phyloP scores from a whole-genome alignment of 2,113 vertebrate genomes.

The Callocephalon fimbriatum region DNA sequence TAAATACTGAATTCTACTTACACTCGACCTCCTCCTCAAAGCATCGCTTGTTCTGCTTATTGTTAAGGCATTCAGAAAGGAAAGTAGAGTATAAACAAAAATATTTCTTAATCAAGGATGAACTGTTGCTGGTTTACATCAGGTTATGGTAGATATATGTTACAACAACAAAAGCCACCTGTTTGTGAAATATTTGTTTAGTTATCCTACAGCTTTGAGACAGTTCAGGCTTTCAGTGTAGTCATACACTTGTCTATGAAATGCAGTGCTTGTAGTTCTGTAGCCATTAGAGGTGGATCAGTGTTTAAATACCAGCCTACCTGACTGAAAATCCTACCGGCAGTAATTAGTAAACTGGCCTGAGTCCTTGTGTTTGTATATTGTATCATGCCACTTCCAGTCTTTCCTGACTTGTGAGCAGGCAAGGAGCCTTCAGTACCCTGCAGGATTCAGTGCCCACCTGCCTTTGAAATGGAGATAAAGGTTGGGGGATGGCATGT shows the following conservation, averaged over 20 bases:
- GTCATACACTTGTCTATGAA: not conserved
- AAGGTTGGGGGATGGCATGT: not conserved
- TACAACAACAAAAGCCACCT: not conserved
- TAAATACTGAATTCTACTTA: not conserved
- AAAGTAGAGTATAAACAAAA: not conserved
- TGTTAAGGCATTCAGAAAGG: not conserved
- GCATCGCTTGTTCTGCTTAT: not conserved
- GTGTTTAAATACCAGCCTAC: not conserved
- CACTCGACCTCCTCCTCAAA: not conserved
- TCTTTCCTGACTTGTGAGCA: not conserved
- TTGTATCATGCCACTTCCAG: not conserved
- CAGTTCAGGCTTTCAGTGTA: not conserved
- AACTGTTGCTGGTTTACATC: not conserved
- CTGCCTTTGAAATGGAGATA: not conserved
- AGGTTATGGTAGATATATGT: not conserved
- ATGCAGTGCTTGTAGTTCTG: not conserved
- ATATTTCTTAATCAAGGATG: not conserved
- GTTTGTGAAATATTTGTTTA: not conserved
- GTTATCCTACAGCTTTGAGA: not conserved
- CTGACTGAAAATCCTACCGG: not conserved
- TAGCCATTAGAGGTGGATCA: not conserved
- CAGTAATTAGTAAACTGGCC: not conserved
- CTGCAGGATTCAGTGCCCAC: not conserved
- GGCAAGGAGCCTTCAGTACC: fast-evolving
- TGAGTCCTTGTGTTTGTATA: not conserved